Percentiles rank a stretch among this genome's conserved stretches.
Evolutionary conservation across 2,113 vertebrate species (phyloP).

Genomic region (Myrmecophaga tridactyla): DNA sequence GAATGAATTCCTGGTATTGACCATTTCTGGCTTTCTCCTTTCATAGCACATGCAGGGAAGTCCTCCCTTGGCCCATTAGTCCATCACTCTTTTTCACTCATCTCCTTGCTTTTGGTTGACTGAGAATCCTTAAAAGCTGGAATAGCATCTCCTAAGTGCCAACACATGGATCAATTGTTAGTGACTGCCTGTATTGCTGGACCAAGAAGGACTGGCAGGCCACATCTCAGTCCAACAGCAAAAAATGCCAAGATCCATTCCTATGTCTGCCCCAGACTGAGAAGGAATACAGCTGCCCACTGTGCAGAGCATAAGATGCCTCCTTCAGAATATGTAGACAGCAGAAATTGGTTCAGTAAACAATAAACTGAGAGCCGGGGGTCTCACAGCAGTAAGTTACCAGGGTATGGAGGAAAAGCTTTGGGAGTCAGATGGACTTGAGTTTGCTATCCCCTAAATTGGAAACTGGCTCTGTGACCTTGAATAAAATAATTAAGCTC

Average conservation of each 20-base stretch:
- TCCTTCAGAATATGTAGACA: background rate
- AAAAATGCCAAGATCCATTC: background rate
- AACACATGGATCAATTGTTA: background rate
- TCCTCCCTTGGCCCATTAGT: background rate
- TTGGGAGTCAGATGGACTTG: background rate
- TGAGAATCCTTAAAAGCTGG: background rate
- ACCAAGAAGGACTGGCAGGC: background rate
- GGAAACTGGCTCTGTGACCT: background rate
- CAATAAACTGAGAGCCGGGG: background rate
- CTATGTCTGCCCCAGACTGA: fast-evolving
- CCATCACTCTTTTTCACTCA: background rate
- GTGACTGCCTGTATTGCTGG: background rate
- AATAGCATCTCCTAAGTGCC: background rate
- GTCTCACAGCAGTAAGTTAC: background rate
- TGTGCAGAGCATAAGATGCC: background rate
- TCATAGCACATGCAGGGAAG: background rate
- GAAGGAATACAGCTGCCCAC: background rate
- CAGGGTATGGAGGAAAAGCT: background rate
- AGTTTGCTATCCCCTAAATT: background rate
- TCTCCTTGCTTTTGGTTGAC: background rate
- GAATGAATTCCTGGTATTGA: background rate
- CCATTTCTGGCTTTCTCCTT: background rate
- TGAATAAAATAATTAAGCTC: background rate
- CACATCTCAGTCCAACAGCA: background rate
- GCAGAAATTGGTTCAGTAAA: fast-evolving